A percentile compares a stretch with the other conserved stretches of the same genome.
Conservation (phyloP, 2,888 invertebrate genomes). For the Craniophora ligustri region DNA sequence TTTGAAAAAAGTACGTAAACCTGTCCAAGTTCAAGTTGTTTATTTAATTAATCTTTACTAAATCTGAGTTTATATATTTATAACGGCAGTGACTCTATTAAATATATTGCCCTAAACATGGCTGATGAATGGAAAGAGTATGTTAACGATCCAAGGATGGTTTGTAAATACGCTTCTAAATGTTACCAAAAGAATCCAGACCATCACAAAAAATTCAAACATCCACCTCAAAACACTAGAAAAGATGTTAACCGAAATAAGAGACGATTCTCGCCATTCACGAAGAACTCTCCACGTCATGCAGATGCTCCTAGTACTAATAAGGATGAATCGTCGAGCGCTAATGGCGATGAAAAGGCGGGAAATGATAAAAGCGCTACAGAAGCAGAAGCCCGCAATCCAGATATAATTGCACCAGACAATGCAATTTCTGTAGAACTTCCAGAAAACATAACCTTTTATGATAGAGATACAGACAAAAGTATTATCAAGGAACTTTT, state of each 20-base stretch:
- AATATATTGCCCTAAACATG: slow-evolving; percentile 62
- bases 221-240: slow-evolving; percentile 87
- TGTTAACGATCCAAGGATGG: slow-evolving; percentile 81
- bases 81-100: too few relatives aligned
- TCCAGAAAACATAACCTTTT: slow-evolving; percentile 69
- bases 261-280: slow-evolving; percentile 66
- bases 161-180: slow-evolving; percentile 93
- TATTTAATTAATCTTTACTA: too few relatives aligned
- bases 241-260: slow-evolving; percentile 53
- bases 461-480: slow-evolving; percentile 83
- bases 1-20: background rate
- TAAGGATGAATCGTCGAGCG: slow-evolving; percentile 4
- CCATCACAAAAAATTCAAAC: slow-evolving; percentile 93
- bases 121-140: slow-evolving; percentile 77
- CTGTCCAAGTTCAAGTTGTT: too few relatives aligned
- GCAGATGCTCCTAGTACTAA: slow-evolving; percentile 9
- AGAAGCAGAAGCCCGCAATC: background rate
- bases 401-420: slow-evolving; percentile 3
- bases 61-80: too few relatives aligned
- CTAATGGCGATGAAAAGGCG: background rate
- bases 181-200: slow-evolving; percentile 95
- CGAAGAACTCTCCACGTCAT: slow-evolving; percentile 39
- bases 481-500: slow-evolving; percentile 92
- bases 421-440: slow-evolving; percentile 42
- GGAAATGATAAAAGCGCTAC: background rate